Percentiles rank a stretch among this genome's conserved stretches.
Evolutionary conservation across 2,888 invertebrate species (phyloP).

Genomic region (Cyrtodaria siliqua): DNA sequence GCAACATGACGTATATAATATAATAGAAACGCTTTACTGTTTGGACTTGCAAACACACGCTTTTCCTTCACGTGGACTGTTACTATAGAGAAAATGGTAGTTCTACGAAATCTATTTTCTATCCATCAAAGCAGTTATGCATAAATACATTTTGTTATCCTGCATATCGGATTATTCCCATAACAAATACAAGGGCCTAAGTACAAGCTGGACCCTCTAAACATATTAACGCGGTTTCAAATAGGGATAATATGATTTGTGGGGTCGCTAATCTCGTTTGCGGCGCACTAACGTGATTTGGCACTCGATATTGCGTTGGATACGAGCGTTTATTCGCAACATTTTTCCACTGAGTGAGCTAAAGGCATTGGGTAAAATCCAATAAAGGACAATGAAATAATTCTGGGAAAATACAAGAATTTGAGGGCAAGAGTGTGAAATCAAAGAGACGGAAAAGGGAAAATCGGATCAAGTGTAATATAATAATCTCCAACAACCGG

Average conservation of each 20-base stretch:
- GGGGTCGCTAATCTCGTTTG: constrained; percentile 48
- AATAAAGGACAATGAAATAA: constrained; percentile 56
- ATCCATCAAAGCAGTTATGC: constrained; percentile 7
- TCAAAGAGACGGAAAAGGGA: constrained; percentile 28
- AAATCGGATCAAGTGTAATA: constrained; percentile 23
- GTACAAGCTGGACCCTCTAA: constrained; percentile 46
- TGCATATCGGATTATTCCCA: constrained; percentile 38
- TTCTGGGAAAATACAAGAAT: constrained; percentile 31
- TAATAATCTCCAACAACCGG: not conserved
- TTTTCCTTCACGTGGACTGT: no score
- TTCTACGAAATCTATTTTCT: not conserved
- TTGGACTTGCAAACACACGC: no score
- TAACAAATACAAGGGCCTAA: constrained; percentile 59
- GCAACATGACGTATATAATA: no score
- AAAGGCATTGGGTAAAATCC: constrained; percentile 48
- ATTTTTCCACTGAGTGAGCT: constrained; percentile 39
- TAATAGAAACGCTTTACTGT: no score
- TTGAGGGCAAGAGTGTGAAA: constrained; percentile 21
- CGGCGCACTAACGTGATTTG: constrained; percentile 58
- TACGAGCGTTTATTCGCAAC: constrained; percentile 45
- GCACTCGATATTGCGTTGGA: constrained; percentile 50
- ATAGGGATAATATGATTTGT: constrained; percentile 60
- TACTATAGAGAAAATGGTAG: no score
- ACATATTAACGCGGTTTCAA: constrained; percentile 65
- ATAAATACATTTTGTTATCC: constrained; percentile 36